Conservation (phyloP, 2,888 invertebrate species). For the Chalcosyrphus nemorum region DNA sequence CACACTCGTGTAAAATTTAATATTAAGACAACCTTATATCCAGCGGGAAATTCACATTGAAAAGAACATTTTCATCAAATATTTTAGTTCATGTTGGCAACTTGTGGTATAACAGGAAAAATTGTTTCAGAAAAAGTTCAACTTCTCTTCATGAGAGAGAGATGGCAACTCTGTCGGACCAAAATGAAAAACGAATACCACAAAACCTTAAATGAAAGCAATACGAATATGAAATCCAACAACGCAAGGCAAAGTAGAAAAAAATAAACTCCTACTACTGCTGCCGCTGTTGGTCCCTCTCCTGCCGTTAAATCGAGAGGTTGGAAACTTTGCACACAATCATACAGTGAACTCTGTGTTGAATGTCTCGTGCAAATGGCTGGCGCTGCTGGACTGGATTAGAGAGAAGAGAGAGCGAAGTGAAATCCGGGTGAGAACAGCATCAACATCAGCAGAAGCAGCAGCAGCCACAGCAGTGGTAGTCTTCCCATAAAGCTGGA, state of each 20-base stretch:
- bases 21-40: too few species aligned
- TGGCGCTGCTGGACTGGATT: conserved; percentile 58
- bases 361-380: conserved; percentile 62
- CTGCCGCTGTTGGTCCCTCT: too few species aligned
- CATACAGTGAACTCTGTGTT: conserved; percentile 42
- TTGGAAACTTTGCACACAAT: conserved; percentile 55
- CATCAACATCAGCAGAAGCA: too few species aligned
- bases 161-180: conserved; percentile 39
- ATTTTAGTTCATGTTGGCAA: too few species aligned
- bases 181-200: background rate
- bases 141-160: too few species aligned
- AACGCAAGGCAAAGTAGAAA: background rate
- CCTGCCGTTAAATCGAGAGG: conserved; percentile 45
- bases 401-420: conserved; percentile 43
- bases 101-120: too few species aligned
- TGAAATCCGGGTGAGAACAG: conserved; percentile 68
- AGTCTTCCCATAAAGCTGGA: conserved; percentile 55
- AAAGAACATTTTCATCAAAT: too few species aligned
- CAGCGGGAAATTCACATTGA: too few species aligned
- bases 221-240: conserved; percentile 26
- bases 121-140: too few species aligned
- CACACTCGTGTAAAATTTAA: too few species aligned
- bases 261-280: too few species aligned
- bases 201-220: conserved; percentile 49
- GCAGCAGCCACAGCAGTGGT: too few species aligned